A percentile compares a stretch with the other conserved stretches of the same genome.
These are phyloP conservation scores for Otus sunia DNA, from an alignment of 2,113 vertebrate species.

Conservation along the genomic window DNA sequence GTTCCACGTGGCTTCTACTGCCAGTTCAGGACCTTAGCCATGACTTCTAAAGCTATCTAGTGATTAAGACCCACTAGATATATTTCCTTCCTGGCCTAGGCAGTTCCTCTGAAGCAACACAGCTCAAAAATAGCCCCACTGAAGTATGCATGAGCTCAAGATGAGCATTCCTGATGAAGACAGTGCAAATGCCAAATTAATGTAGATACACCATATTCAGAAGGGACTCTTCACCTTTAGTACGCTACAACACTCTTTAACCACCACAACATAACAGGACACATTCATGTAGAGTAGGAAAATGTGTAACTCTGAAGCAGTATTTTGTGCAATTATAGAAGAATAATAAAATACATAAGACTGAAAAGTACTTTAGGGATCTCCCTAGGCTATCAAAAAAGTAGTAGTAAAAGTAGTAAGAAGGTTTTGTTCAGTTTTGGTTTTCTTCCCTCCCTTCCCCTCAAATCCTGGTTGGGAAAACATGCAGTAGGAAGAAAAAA, in stretches of 20 bases:
- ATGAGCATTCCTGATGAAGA: background rate
- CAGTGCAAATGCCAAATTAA: background rate
- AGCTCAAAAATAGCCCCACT: background rate
- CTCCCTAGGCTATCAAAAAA: background rate
- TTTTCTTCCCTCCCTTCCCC: too few species aligned
- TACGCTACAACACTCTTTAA: background rate
- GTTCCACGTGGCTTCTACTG: background rate
- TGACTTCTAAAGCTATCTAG: background rate
- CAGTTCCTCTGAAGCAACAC: background rate
- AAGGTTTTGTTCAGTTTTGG: background rate
- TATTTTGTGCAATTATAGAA: background rate
- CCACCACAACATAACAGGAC: background rate
- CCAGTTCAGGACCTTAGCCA: background rate
- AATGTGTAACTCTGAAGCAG: background rate
- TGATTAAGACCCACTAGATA: background rate
- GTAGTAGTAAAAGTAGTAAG: background rate
- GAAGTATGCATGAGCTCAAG: background rate
- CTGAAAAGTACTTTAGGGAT: background rate
- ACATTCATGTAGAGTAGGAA: fast-evolving
- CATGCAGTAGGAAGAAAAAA: background rate
- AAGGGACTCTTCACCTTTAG: background rate
- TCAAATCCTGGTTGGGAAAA: background rate
- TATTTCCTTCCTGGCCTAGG: background rate
- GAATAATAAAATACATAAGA: background rate
- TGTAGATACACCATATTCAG: background rate